These are phyloP conservation scores for Drosophila aff. DNA, from an alignment of 1,140 invertebrate species.

Conservation along the genomic window DNA sequence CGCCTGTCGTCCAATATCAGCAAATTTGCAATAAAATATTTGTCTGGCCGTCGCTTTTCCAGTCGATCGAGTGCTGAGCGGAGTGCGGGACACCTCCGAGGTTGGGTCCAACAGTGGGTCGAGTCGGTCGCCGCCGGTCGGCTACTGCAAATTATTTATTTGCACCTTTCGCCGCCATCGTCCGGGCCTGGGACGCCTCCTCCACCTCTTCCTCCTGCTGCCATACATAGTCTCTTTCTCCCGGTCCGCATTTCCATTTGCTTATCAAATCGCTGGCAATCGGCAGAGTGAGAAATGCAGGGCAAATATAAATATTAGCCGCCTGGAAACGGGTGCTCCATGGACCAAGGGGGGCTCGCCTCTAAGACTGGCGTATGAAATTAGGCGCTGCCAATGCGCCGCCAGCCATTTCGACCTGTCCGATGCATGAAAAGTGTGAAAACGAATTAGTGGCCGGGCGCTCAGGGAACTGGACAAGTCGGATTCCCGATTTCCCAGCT, in stretches of 20 bases:
- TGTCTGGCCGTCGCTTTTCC: constrained; percentile 66
- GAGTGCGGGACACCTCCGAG: constrained; percentile 10
- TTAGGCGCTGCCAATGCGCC: constrained; percentile 66
- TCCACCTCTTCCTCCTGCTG: neutral
- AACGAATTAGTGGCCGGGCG: constrained; percentile 68
- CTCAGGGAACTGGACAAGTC: constrained; percentile 28
- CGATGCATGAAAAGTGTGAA: constrained; percentile 76
- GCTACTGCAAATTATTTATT: constrained; percentile 83
- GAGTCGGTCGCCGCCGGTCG: constrained; percentile 26
- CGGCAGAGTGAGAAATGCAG: constrained; percentile 72
- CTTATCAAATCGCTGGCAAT: constrained; percentile 76
- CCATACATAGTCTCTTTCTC: constrained; percentile 8
- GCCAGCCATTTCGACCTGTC: constrained; percentile 61
- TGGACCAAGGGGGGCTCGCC: neutral
- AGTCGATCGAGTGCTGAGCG: constrained; percentile 14
- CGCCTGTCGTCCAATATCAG: constrained; percentile 80
- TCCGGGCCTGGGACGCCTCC: constrained; percentile 11
- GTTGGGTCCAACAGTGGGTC: constrained; percentile 59
- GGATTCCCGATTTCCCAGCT: constrained; percentile 1
- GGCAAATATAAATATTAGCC: constrained; percentile 80
- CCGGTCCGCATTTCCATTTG: constrained; percentile 67
- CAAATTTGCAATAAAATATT: constrained; percentile 83
- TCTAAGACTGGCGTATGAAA: constrained; percentile 62
- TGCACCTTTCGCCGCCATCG: constrained; percentile 74
- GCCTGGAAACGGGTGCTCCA: constrained; percentile 31